Conservation (phyloP, 2,113 vertebrate species). For the Pluvianellus socialis region DNA sequence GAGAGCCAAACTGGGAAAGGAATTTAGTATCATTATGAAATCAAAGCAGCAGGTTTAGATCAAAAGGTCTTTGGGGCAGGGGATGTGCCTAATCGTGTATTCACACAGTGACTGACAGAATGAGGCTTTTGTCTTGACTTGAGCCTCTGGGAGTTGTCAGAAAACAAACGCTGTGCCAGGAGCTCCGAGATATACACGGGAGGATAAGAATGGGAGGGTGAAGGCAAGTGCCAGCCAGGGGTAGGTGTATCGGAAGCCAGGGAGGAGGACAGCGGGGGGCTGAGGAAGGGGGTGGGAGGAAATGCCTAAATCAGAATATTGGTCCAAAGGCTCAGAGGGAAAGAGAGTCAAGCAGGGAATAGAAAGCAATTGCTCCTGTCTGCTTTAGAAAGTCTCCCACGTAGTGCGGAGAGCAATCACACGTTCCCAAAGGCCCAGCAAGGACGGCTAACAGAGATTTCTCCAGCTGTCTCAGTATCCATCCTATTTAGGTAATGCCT, state of each 20-base stretch:
- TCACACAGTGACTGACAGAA: conserved; percentile 1
- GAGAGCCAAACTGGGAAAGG: not conserved
- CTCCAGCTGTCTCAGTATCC: not conserved
- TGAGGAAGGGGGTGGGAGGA: not conserved
- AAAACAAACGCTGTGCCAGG: not conserved
- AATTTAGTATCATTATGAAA: not conserved
- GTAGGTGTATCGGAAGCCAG: rapidly evolving
- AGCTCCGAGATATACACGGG: not conserved
- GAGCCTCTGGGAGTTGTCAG: not conserved
- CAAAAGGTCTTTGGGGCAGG: not conserved
- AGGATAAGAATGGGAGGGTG: not conserved
- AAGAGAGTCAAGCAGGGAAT: not conserved
- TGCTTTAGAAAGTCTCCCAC: not conserved
- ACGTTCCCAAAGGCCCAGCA: not conserved
- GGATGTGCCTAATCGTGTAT: not conserved
- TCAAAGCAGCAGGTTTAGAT: not conserved
- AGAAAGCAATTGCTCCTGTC: not conserved
- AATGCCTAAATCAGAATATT: not conserved
- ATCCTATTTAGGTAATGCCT: not conserved
- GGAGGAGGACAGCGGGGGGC: not conserved
- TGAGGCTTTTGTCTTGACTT: conserved; percentile 22
- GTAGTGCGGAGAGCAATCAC: not conserved
- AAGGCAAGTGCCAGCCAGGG: not conserved
- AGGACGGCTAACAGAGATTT: not conserved
- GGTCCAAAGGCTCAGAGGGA: not conserved